Evolutionary conservation across 2,113 vertebrate species (phyloP).

Genomic region (Pelobates fuscus): DNA sequence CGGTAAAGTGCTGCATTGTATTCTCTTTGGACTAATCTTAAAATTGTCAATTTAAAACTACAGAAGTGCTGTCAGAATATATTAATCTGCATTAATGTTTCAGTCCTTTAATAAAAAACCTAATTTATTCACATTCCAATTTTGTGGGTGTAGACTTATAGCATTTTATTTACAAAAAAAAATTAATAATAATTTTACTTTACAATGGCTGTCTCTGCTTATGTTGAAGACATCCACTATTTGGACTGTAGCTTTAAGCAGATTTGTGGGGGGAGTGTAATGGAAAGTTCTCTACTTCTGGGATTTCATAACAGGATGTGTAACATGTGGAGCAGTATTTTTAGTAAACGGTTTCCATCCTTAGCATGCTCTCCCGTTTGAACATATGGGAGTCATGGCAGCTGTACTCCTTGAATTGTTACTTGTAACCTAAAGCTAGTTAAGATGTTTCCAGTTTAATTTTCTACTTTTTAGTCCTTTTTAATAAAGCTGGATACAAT

Average conservation of each 20-base stretch:
- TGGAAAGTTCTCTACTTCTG: background rate
- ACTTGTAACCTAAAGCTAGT: too few species aligned
- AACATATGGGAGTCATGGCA: background rate
- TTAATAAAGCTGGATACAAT: too few species aligned
- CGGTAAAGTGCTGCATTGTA: slow-evolving; percentile 76
- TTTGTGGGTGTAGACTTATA: too few species aligned
- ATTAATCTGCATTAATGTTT: slow-evolving; percentile 49
- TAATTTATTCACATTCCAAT: too few species aligned
- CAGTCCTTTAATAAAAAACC: slow-evolving; percentile 14
- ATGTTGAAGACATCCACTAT: too few species aligned
- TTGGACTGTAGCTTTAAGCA: slow-evolving; percentile 20
- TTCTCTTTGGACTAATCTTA: slow-evolving; percentile 60
- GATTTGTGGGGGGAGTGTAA: background rate
- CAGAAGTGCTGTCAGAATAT: slow-evolving; percentile 83
- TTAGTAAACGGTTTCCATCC: background rate
- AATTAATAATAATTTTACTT: background rate
- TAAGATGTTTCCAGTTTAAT: too few species aligned
- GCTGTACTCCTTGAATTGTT: too few species aligned
- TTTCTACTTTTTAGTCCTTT: too few species aligned
- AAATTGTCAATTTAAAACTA: slow-evolving; percentile 57
- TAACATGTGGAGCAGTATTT: background rate
- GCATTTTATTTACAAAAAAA: too few species aligned
- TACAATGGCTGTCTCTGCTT: background rate
- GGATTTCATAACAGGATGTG: background rate
- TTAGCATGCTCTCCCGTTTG: slow-evolving; percentile 16